These are phyloP conservation scores for Chionoecetes opilio DNA, from an alignment of 1,140 invertebrate species.

Conservation along the genomic window DNA sequence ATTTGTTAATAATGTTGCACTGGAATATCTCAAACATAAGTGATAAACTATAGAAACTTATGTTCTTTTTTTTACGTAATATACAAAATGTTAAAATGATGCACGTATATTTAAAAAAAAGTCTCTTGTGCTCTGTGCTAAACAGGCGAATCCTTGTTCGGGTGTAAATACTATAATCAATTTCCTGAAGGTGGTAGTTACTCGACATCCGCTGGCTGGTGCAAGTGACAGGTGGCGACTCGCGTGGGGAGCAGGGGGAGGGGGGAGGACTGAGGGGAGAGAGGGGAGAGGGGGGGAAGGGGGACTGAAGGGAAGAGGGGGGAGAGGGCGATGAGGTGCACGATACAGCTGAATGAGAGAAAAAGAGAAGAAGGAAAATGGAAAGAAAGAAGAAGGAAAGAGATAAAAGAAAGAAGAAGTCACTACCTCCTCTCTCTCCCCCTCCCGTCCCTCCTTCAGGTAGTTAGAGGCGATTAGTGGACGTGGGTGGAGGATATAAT, in stretches of 20 bases:
- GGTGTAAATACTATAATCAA: constrained; percentile 20
- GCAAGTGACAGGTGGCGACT: not conserved
- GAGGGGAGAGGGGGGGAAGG: not conserved
- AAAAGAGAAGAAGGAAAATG: too few species aligned
- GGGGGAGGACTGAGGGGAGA: not conserved
- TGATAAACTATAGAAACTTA: not conserved
- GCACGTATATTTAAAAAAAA: too few species aligned
- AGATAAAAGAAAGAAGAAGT: not conserved
- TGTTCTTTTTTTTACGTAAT: too few species aligned
- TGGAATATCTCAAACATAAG: not conserved
- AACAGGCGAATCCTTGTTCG: not conserved
- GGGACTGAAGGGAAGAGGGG: not conserved
- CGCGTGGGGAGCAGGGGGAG: not conserved
- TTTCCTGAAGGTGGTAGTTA: not conserved
- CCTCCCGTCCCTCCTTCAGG: too few species aligned
- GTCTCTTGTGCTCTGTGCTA: not conserved
- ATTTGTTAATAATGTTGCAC: too few species aligned
- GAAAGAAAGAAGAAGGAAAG: too few species aligned
- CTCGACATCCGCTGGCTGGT: not conserved
- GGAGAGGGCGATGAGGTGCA: not conserved
- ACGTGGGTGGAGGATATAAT: too few species aligned
- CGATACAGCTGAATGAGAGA: not conserved
- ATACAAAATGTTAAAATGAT: too few species aligned
- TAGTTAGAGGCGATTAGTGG: too few species aligned
- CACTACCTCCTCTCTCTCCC: too few species aligned